Base-by-base conservation (phyloP, 2,797 vertebrate species). In the Sebastes flavidus region DNA sequence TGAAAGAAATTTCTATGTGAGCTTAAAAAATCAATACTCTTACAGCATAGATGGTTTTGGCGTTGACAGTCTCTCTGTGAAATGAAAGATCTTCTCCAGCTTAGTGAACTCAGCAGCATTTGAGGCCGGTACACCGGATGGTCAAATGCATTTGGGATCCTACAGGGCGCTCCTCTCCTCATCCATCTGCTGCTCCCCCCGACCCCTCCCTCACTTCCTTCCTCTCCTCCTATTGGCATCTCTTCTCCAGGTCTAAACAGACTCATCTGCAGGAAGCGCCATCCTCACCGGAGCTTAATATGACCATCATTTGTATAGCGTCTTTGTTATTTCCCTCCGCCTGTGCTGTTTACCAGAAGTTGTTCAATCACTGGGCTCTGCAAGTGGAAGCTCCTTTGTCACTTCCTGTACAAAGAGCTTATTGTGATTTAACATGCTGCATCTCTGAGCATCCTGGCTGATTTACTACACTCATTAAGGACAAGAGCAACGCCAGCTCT, bases 391-490 rank as follows among this genome's bases (percentile, higher is more conserved):
- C 72, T 75, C 69, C 80, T 88, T 75, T 77, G 81, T 87, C 79
- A 82, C 78, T 86, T 87, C 84, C 80, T 77, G 87, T 78, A 89
- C 83, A 79, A 83, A 80, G 83, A 69, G 62, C 72, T 85, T 60
- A 86, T 86, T 88, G 88, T 85, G 78, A 88, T 90, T 91, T 84
- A 89, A 82, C 84, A 42, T 25, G 71, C 65, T 72, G 76, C 79
- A 76, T 87, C 82, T 32, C 55, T 63, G 84, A 86, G 86, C 80
- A 69, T 81, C 80, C 77, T 27, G 80, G 55, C 67, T 90, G 87
- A 94, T 92, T 94, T 88, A 92, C 79, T 79, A 52, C 55, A 32
- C 81, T 89, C 87, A 92, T 94, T 91, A 93, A 55, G 59, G 70
- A 78, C 73, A 80, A 72, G 59, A 55, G 83, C 85, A 72, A 63